A percentile compares a stretch with the other conserved stretches of the same genome.
Conservation (phyloP, 2,113 vertebrate species). For the Salminus brasiliensis region DNA sequence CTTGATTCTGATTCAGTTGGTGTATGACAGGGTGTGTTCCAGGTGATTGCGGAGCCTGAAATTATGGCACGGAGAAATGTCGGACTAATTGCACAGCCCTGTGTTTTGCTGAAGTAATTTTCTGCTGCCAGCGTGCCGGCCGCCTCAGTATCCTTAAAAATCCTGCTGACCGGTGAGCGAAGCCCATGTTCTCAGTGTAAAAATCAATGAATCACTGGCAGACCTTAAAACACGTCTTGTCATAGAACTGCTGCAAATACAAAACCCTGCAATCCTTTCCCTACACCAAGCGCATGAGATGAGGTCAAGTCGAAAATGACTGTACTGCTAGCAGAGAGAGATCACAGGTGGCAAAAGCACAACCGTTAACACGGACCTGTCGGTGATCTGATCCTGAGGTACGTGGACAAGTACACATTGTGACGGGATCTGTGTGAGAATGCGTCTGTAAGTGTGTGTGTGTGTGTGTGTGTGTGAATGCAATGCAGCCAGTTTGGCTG, state of each 20-base stretch:
- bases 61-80: not conserved
- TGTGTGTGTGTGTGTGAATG: not conserved
- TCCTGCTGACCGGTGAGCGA: not conserved
- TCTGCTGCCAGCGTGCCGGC: not conserved
- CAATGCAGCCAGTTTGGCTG: not conserved
- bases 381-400: not conserved
- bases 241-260: not conserved
- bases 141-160: not conserved
- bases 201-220: slow-evolving; percentile 1
- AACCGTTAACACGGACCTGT: no score
- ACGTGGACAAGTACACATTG: not conserved
- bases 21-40: not conserved
- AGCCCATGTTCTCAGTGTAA: slow-evolving; percentile 12
- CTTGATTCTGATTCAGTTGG: not conserved
- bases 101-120: not conserved
- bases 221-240: not conserved
- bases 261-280: not conserved
- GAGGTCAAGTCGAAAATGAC: not conserved
- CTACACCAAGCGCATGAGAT: not conserved
- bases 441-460: no score
- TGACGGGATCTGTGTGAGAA: no score
- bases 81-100: not conserved
- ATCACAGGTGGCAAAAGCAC: not conserved
- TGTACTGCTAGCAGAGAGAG: not conserved
- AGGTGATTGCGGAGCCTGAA: not conserved